Percentiles rank a stretch among this genome's conserved stretches.
phyloP scores from a whole-genome alignment of 2,888 invertebrate genomes.

The Melanostoma mellinum region DNA sequence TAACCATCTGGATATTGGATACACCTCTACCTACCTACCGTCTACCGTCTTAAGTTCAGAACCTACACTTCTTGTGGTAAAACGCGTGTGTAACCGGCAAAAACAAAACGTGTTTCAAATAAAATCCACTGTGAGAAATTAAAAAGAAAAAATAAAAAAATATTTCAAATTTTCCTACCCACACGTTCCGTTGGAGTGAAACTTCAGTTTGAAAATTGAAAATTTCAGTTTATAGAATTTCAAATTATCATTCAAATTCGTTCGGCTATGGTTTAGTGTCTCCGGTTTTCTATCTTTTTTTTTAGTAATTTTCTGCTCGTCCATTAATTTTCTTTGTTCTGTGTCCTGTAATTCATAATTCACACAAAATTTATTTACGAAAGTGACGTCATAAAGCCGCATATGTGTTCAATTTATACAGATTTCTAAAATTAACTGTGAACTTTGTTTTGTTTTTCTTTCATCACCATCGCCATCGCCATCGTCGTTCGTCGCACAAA shows the following conservation, averaged over 20 bases:
- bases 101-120: slow-evolving; percentile 4
- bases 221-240: slow-evolving; percentile 23
- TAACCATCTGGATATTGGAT: slow-evolving; percentile 13
- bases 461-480: no score
- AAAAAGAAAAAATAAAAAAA: background rate
- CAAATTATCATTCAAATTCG: slow-evolving; percentile 26
- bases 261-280: slow-evolving; percentile 38
- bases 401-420: slow-evolving; percentile 19
- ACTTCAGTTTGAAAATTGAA: slow-evolving; percentile 18
- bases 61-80: background rate
- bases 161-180: no score
- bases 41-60: background rate
- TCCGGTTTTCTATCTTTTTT: slow-evolving; percentile 22
- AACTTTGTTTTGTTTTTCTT: no score
- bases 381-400: slow-evolving; percentile 39
- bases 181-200: slow-evolving; percentile 14
- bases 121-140: slow-evolving; percentile 15
- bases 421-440: no score
- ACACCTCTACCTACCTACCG: background rate
- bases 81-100: slow-evolving; percentile 26
- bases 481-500: background rate
- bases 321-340: background rate
- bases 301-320: slow-evolving; percentile 6
- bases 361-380: background rate
- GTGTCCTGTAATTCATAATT: no score